Evolutionary conservation across 2,888 invertebrate genomes (phyloP).

Genomic region (Allygus modestus): DNA sequence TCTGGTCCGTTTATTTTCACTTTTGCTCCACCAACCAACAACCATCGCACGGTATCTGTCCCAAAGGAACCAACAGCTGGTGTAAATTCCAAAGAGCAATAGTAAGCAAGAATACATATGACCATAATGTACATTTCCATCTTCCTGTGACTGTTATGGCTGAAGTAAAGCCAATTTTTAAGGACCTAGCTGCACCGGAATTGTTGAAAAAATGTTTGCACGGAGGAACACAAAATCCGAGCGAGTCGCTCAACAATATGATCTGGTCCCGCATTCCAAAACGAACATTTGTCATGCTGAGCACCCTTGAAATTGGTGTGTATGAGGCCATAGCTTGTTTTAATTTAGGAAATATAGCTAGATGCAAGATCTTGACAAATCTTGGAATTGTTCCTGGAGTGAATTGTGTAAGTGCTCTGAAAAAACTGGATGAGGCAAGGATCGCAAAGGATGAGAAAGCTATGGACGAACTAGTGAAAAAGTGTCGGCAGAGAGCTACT

Average conservation of each 20-base stretch:
- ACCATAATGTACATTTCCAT: not conserved
- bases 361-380: conserved; percentile 19
- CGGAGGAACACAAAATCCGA: not conserved
- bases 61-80: not conserved
- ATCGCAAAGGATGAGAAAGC: conserved; percentile 47
- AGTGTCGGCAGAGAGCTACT: not conserved
- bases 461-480: conserved; percentile 16
- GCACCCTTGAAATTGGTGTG: no score
- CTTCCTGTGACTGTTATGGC: not conserved
- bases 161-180: conserved; percentile 24
- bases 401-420: conserved; percentile 31
- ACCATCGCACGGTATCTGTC: conserved; percentile 47
- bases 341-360: conserved; percentile 18
- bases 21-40: conserved; percentile 65
- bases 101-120: not conserved
- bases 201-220: conserved; percentile 9
- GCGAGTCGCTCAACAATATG: conserved; percentile 11
- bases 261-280: conserved; percentile 22
- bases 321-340: conserved; percentile 27
- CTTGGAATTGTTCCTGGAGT: conserved; percentile 38
- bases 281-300: conserved; percentile 29
- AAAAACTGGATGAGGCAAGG: conserved; percentile 5
- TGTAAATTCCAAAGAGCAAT: conserved; percentile 3
- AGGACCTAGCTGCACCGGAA: not conserved
- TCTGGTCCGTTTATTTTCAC: not conserved